Base-by-base conservation (phyloP, 2,888 invertebrate species). In the Agonopterix alstromeriana region DNA sequence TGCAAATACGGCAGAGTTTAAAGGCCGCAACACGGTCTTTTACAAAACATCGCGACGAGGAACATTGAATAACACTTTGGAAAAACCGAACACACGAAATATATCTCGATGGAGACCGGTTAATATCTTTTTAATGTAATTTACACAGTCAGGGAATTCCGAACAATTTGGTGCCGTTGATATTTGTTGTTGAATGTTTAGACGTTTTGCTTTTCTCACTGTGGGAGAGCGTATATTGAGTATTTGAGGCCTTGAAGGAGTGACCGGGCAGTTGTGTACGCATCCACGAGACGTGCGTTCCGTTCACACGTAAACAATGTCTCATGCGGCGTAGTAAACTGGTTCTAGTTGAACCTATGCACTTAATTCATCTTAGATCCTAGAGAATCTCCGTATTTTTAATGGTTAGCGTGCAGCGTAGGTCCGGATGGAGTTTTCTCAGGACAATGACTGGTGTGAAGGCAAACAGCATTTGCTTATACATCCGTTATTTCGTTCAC, bases 241-340 rank as follows among this genome's bases (percentile, higher is more conserved):
- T 67, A 70, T 56, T 61, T 48, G 56, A 73, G 74, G 67, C 80
- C 77, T 82, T 77, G 82, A 64, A 17, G 42, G 3, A n/a, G 42
- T 38, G n/a, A 38, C 38, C n/a, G 38, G 38, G 17, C 17, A 17
- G 17, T 17, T 17, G 17, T 17, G 17, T 17, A 17, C 17, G 17
- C n/a, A 38, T 11, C 8, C 2, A 42, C 42, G 10, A 10, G 10
- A 42, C 10, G 12, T 11, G 38, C 38, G 38, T 27, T 27, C 27
- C 68, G 67, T 72, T 73, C 71, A 66, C 75, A 74, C 76, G 80
- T 77, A 76, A 79, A 78, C 81, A 77, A 73, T 70, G 73, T 70
- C 62, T 59, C 49, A 55, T 42, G 55, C 51, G 55, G 55, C 58
- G 60, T 57, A 60, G 58, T 50, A 68, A 75, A 77, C 76, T 65